Evolutionary conservation across 2,888 invertebrate species (phyloP).

Genomic region (Xylocampa areola): DNA sequence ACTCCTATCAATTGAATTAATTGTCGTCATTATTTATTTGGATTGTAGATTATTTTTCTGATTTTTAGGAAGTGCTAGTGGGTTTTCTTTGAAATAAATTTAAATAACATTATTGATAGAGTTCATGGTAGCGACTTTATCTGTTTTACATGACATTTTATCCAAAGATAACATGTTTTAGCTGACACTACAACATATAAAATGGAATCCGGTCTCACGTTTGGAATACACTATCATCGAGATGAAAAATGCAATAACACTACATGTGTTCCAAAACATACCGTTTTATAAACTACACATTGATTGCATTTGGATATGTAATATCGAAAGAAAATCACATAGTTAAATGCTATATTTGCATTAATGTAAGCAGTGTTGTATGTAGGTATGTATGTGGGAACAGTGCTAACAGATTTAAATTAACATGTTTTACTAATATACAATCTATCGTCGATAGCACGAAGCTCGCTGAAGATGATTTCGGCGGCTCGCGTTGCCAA

Average conservation of each 20-base stretch:
- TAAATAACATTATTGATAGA: constrained; percentile 16
- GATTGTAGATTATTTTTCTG: constrained; percentile 23
- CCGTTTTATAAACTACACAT: constrained; percentile 3
- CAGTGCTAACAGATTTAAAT: constrained; percentile 69
- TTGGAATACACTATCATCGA: neutral
- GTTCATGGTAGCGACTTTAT: neutral
- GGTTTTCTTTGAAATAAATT: constrained; percentile 11
- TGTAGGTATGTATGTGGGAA: constrained; percentile 21
- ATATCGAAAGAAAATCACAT: constrained; percentile 2
- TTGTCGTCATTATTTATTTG: constrained; percentile 41
- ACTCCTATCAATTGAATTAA: constrained; percentile 44
- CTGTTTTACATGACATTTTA: constrained; percentile 6
- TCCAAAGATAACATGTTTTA: neutral
- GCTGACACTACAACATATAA: neutral
- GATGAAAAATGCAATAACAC: neutral
- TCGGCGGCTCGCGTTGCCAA: constrained; percentile 76
- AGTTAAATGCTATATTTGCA: constrained; percentile 6
- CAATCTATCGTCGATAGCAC: constrained; percentile 68
- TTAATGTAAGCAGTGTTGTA: no score
- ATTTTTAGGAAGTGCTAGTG: neutral
- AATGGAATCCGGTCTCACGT: neutral
- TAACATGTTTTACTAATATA: constrained; percentile 69
- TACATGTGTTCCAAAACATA: constrained; percentile 6
- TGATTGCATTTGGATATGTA: constrained; percentile 9
- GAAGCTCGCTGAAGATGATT: constrained; percentile 75